Base-by-base conservation (phyloP, 1,140 invertebrate species). In the Metaphire vulgaris region DNA sequence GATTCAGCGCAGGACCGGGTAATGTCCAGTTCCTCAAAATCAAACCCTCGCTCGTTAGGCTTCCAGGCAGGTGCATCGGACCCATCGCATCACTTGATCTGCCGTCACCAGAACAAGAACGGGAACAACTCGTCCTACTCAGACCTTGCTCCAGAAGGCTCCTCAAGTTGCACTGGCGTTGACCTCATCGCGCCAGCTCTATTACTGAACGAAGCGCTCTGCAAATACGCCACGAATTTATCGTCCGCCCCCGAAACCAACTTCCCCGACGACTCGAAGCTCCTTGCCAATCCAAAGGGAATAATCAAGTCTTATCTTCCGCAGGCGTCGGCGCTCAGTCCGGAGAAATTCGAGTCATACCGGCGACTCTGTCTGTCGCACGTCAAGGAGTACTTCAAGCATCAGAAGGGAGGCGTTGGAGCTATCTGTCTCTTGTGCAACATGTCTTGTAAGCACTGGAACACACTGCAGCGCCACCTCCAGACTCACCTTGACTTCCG, bases 361-460 rank as follows among this genome's bases (percentile, higher is more conserved):
- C 31, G 69, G 32, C 31, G 33, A 32, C 32, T 71, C 6, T 71
- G 69, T n/a, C n/a, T 71, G 28, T 29, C 69, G 14, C 69, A 71
- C 28, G 69, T 71, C 2, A 71, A 71, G 14, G 69, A 71, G 32
- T 71, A 71, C 33, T 71, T 32, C 69, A 71, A 71, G 16, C 69
- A 71, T 32, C 32, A 32, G 6, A 71, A 71, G 32, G 69, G 69
- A 30, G 69, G 33, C 33, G 69, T 32, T 33, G 69, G 69, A 26
- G 69, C 69, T 33, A 32, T 69, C 2, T 77, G 76, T 64, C 76
- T 76, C 26, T 29, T 77, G 29, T 77, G 76, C 33, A 56, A 77
- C 32, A 29, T 56, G 14, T 14, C 32, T 26, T 77, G 34, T 68
- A 29, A 41, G 21, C 31, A 67, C 65, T 77, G 72, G 73, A 41